These are phyloP conservation scores for Suncus etruscus DNA, from an alignment of 2,113 vertebrate species.

Conservation along the genomic window DNA sequence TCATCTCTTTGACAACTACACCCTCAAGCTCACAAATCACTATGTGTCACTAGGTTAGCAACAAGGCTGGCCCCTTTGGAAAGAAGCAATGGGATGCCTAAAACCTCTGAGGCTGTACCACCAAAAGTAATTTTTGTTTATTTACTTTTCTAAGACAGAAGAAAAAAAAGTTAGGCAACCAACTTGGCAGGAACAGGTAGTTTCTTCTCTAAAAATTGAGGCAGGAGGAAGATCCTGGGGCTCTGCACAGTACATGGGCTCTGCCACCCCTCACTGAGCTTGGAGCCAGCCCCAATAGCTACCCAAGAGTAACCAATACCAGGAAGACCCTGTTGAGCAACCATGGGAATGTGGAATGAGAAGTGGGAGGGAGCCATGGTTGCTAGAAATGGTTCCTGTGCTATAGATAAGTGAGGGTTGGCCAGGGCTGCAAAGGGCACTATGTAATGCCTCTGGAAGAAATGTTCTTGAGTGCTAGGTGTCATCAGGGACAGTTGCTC, in stretches of 20 bases:
- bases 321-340: not conserved
- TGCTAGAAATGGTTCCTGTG: conserved; percentile 90
- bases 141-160: conserved; percentile 4
- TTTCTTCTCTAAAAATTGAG: conserved; percentile 52
- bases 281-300: not conserved
- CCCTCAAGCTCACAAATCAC: not conserved
- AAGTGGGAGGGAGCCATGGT: conserved; percentile 84
- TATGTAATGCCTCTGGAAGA: conserved; percentile 87
- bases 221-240: conserved; percentile 63
- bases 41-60: rapidly evolving
- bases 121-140: not conserved
- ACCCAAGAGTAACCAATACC: conserved; percentile 5
- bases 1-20: not conserved
- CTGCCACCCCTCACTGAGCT: not conserved
- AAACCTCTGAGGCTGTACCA: not conserved
- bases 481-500: conserved; percentile 86
- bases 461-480: conserved; percentile 91
- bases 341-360: conserved; percentile 77
- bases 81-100: not conserved
- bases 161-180: conserved; percentile 56
- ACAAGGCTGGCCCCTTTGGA: rapidly evolving
- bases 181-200: conserved; percentile 55
- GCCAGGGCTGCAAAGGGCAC: conserved; percentile 85
- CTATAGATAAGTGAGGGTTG: conserved; percentile 88
- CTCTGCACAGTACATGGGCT: conserved; percentile 36